Conservation (phyloP, 2,113 vertebrate genomes). For the Tyrannus savana region DNA sequence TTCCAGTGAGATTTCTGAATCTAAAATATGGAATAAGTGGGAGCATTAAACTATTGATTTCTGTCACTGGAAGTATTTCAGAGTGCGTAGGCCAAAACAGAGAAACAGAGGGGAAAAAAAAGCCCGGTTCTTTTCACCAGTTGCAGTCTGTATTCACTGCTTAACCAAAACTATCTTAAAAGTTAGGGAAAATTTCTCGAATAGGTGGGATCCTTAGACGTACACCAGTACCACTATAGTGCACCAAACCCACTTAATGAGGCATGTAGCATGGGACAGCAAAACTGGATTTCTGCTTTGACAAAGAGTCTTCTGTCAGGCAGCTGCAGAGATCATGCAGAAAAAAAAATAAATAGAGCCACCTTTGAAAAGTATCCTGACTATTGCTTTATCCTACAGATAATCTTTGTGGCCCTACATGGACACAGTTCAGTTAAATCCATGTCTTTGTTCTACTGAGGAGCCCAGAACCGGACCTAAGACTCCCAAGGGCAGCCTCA, state of each 20-base stretch:
- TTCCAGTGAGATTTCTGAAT: not conserved
- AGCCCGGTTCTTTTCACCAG: not conserved
- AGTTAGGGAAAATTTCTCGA: not conserved
- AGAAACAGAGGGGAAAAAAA: not conserved
- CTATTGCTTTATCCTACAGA: not conserved
- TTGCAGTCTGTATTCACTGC: not conserved
- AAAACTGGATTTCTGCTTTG: not conserved
- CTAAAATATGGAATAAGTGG: not conserved
- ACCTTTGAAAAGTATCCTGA: not conserved
- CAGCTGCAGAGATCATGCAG: not conserved
- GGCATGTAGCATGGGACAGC: not conserved
- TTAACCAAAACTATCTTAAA: not conserved
- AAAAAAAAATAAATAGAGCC: not conserved
- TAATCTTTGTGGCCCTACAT: not conserved
- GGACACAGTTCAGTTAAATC: not conserved
- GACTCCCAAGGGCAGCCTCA: not conserved
- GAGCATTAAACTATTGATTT: not conserved
- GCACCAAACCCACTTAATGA: not conserved
- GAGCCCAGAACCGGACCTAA: not conserved
- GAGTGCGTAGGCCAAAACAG: not conserved
- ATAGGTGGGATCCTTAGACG: not conserved
- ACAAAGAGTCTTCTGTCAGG: not conserved
- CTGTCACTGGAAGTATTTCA: not conserved
- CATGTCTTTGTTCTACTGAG: not conserved
- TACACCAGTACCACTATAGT: not conserved